These are phyloP conservation scores for Nyleta sp. DNA, from an alignment of 2,888 invertebrate genomes.

Conservation along the genomic window DNA sequence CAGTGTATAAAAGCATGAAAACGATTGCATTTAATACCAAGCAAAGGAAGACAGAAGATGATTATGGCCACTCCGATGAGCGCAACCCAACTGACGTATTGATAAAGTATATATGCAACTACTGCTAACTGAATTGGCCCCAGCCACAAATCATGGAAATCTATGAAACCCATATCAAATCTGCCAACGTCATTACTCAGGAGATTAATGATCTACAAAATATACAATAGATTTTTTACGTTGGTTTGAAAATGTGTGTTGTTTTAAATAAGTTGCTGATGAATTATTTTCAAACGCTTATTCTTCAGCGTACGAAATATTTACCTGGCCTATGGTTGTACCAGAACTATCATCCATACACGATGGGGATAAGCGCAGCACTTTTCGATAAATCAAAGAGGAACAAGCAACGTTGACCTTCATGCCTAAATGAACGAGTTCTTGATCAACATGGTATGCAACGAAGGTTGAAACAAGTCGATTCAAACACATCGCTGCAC, in stretches of 20 bases:
- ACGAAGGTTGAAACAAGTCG: conserved; percentile 75
- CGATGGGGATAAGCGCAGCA: conserved; percentile 83
- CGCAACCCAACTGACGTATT: conserved; percentile 75
- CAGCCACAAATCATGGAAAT: conserved; percentile 89
- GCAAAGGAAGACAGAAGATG: no score
- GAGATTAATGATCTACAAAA: conserved; percentile 84
- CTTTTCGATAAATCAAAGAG: conserved; percentile 89
- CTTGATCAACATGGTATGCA: conserved; percentile 87
- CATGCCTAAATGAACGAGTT: conserved; percentile 85
- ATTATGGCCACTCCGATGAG: conserved; percentile 82
- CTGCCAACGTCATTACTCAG: conserved; percentile 91
- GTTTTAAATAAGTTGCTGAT: no score
- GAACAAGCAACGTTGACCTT: conserved; percentile 87
- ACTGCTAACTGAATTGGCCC: conserved; percentile 88
- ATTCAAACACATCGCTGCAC: conserved; percentile 77
- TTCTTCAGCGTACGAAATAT: no score
- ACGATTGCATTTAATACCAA: no score
- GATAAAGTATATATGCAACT: conserved; percentile 79
- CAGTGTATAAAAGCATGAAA: conserved; percentile 84
- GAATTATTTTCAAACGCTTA: no score
- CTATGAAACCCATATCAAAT: conserved; percentile 88
- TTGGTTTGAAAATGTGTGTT: not conserved
- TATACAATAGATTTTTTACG: no score
- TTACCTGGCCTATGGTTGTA: conserved; percentile 15
- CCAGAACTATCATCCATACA: conserved; percentile 17